Evolutionary conservation across 2,888 invertebrate species (phyloP).

Genomic region (Papilio gigon): DNA sequence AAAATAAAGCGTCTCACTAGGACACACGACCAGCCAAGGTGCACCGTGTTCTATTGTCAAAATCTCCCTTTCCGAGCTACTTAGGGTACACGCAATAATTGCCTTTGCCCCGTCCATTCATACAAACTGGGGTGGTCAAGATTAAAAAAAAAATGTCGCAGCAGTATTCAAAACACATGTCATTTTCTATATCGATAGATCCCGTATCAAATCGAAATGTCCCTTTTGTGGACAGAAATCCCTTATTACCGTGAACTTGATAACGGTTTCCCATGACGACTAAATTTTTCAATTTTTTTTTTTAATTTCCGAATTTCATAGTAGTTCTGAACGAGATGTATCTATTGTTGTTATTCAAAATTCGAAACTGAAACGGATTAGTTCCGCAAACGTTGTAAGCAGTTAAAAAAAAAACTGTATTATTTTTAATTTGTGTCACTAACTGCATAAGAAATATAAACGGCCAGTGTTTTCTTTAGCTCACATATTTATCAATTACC

Average conservation of each 20-base stretch:
- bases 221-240: conserved; percentile 56
- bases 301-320: conserved; percentile 62
- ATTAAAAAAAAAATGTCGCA: conserved; percentile 64
- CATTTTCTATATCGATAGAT: conserved; percentile 76
- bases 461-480: neutral
- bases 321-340: conserved; percentile 66
- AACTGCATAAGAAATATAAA: neutral
- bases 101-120: conserved; percentile 66
- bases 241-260: conserved; percentile 76
- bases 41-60: conserved; percentile 66
- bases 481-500: no score
- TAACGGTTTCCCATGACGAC: conserved; percentile 79
- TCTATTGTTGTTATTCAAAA: conserved; percentile 58
- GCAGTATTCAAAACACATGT: conserved; percentile 80
- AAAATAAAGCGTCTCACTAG: conserved; percentile 65
- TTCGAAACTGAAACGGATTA: conserved; percentile 75
- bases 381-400: conserved; percentile 63
- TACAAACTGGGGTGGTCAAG: conserved; percentile 51
- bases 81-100: conserved; percentile 74
- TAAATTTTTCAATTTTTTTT: conserved; percentile 55
- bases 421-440: conserved; percentile 21
- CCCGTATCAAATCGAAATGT: conserved; percentile 67
- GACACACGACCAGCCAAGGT: conserved; percentile 71
- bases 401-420: neutral
- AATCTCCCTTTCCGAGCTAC: conserved; percentile 60